These are phyloP conservation scores for Zonitis immaculata DNA, from an alignment of 2,888 invertebrate genomes.

Conservation along the genomic window DNA sequence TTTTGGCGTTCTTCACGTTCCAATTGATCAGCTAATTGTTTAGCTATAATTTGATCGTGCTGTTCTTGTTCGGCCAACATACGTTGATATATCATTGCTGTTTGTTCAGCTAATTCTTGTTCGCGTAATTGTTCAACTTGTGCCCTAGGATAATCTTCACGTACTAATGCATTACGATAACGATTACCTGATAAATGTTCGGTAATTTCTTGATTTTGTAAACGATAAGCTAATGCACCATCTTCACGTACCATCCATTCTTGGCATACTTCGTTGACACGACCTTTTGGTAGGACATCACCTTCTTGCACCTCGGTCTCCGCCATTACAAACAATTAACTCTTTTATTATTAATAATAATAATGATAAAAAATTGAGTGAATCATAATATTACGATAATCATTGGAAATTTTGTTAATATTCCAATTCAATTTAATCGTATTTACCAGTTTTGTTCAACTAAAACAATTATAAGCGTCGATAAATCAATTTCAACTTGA, in stretches of 20 bases:
- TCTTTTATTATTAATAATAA: neutral
- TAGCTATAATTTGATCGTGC: conserved; percentile 62
- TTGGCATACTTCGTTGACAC: conserved; percentile 70
- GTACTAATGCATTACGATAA: conserved; percentile 67
- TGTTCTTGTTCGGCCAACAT: conserved; percentile 66
- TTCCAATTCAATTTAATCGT: too few relatives aligned
- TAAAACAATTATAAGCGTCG: too few relatives aligned
- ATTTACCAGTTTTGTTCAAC: too few relatives aligned
- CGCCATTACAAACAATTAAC: conserved; percentile 22
- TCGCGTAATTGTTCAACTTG: conserved; percentile 68
- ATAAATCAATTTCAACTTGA: neutral
- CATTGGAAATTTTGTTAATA: too few relatives aligned
- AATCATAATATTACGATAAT: neutral
- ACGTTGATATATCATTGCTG: conserved; percentile 56
- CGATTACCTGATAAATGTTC: conserved; percentile 75
- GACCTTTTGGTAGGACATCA: conserved; percentile 60
- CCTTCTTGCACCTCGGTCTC: conserved; percentile 30
- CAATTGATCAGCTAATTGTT: conserved; percentile 62
- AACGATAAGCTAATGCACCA: conserved; percentile 71
- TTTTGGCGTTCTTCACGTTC: conserved; percentile 55
- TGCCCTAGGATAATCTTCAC: conserved; percentile 74
- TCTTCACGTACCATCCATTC: conserved; percentile 83
- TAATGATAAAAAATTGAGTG: neutral
- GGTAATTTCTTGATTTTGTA: conserved; percentile 77
- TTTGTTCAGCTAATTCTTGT: conserved; percentile 60